Conservation (phyloP, 2,797 vertebrate genomes). For the Falco rusticolus region DNA sequence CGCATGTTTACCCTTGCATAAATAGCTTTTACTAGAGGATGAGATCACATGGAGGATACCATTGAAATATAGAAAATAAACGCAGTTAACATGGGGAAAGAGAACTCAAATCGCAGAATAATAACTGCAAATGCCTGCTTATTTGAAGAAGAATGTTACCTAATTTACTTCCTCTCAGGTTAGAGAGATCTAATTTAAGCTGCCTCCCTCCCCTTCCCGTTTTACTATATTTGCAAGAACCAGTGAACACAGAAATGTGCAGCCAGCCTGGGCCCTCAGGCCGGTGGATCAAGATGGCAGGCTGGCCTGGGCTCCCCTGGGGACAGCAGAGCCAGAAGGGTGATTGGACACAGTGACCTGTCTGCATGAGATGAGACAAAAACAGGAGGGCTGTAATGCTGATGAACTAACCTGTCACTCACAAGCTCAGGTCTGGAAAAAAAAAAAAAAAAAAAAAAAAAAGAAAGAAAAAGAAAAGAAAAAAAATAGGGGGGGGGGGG, state of each 20-base stretch:
- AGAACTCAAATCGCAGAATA: background rate
- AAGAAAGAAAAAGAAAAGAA: background rate
- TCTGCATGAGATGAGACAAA: constrained; percentile 76
- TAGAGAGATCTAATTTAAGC: constrained; percentile 62
- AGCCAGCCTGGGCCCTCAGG: constrained; percentile 72
- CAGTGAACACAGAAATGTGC: constrained; percentile 69
- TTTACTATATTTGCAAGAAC: constrained; percentile 61
- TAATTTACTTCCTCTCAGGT: constrained; percentile 62
- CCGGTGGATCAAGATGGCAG: constrained; percentile 75
- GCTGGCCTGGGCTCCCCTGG: constrained; percentile 68
- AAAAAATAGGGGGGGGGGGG: background rate
- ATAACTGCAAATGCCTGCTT: background rate
- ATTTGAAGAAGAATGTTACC: constrained; percentile 40
- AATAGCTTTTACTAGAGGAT: background rate
- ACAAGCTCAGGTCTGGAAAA: constrained; percentile 64
- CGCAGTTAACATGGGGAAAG: background rate
- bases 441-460: background rate
- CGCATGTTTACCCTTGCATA: background rate
- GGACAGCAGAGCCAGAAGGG: constrained; percentile 73
- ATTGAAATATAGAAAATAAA: constrained; percentile 19
- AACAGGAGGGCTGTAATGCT: constrained; percentile 79
- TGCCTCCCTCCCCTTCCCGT: background rate
- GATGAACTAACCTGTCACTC: constrained; percentile 82
- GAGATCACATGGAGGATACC: background rate
- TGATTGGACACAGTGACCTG: constrained; percentile 78